Percentiles rank a stretch among this genome's conserved stretches.
Evolutionary conservation across 2,888 invertebrate species (phyloP).

Genomic region (Plusia festucae): DNA sequence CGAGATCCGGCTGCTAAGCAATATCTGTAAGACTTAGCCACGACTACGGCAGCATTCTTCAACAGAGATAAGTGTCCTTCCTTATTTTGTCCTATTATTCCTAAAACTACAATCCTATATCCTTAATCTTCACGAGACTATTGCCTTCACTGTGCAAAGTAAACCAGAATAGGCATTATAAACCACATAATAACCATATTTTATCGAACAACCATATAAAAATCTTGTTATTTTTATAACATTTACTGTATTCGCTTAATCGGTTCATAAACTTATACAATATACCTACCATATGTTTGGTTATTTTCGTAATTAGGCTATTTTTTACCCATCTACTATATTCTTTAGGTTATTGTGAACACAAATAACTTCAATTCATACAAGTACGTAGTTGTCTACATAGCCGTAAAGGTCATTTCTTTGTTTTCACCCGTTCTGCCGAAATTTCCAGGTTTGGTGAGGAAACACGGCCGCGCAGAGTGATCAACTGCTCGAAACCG

Average conservation of each 20-base stretch:
- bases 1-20: slow-evolving; percentile 3
- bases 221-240: no score
- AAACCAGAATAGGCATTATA: no score
- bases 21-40: slow-evolving; percentile 3
- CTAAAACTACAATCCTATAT: no score
- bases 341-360: no score
- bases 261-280: no score
- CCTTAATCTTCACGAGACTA: not conserved
- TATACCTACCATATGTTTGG: no score
- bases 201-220: no score
- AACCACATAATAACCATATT: no score
- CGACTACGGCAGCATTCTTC: slow-evolving; percentile 17
- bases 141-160: slow-evolving; percentile 11
- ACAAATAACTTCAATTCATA: not conserved
- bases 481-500: not conserved
- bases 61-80: slow-evolving; percentile 9
- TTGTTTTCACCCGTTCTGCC: slow-evolving; percentile 12
- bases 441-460: slow-evolving; percentile 12
- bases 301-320: no score
- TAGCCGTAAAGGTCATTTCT: not conserved
- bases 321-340: no score
- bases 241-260: no score
- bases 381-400: not conserved
- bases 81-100: slow-evolving; percentile 6
- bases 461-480: not conserved